phyloP scores from a whole-genome alignment of 2,113 vertebrate genomes.

The Odocoileus virginianus region DNA sequence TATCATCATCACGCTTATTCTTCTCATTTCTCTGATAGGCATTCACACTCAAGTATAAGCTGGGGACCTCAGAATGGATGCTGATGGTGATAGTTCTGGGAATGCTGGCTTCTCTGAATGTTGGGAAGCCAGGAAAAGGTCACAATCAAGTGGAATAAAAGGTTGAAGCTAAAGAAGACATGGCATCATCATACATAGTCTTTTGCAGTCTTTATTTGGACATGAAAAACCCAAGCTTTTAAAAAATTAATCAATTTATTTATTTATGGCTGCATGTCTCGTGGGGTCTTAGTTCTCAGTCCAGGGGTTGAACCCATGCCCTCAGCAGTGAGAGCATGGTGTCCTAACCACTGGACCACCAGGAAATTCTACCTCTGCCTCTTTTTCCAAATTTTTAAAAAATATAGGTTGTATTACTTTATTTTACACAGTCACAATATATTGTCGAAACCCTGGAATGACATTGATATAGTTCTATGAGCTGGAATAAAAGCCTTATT shows the following conservation, averaged over 20 bases:
- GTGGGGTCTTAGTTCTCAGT: not conserved
- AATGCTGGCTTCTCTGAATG: not conserved
- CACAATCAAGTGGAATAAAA: not conserved
- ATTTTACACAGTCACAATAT: not conserved
- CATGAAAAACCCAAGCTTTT: not conserved
- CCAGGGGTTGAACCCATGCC: not conserved
- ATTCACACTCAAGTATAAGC: not conserved
- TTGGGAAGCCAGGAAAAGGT: not conserved
- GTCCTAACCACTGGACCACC: not conserved
- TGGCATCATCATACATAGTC: not conserved
- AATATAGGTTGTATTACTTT: not conserved
- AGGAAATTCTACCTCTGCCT: not conserved
- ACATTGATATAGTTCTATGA: not conserved
- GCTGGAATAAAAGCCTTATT: not conserved
- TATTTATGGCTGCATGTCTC: not conserved
- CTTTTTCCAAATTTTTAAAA: not conserved
- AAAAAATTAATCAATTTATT: not conserved
- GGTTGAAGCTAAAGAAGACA: not conserved
- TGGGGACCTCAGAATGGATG: not conserved
- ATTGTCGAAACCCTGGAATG: not conserved
- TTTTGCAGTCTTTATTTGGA: not conserved
- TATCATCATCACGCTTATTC: not conserved
- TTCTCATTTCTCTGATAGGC: not conserved
- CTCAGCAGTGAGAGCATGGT: rapidly evolving
- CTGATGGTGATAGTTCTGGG: not conserved